phyloP scores from a whole-genome alignment of 2,888 invertebrate genomes.

The Leucophora obtusa region DNA sequence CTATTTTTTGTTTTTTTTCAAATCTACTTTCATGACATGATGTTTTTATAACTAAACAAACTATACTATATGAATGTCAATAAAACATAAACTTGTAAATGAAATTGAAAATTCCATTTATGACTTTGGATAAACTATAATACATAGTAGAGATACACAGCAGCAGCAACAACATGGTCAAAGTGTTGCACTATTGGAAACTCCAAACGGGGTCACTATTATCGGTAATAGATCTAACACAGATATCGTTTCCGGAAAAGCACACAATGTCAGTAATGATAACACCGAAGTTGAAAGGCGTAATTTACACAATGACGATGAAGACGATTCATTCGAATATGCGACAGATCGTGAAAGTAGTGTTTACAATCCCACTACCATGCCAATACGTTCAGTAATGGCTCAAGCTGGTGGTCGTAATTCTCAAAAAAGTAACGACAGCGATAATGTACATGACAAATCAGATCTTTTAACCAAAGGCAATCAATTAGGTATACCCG shows the following conservation, averaged over 20 bases:
- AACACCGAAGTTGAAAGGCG: slow-evolving; percentile 70
- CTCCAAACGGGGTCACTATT: slow-evolving; percentile 75
- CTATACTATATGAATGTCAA: slow-evolving; percentile 26
- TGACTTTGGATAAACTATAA: background rate
- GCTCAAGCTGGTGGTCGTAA: slow-evolving; percentile 73
- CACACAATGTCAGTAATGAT: slow-evolving; percentile 64
- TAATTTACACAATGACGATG: slow-evolving; percentile 65
- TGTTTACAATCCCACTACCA: slow-evolving; percentile 77
- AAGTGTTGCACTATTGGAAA: slow-evolving; percentile 75
- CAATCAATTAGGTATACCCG: slow-evolving; percentile 76
- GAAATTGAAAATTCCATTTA: slow-evolving; percentile 19
- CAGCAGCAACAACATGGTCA: slow-evolving; percentile 74
- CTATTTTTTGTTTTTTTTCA: slow-evolving; percentile 47
- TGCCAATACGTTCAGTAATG: slow-evolving; percentile 72
- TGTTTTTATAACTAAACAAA: slow-evolving; percentile 7
- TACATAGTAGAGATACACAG: slow-evolving; percentile 53
- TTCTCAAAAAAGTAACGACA: slow-evolving; percentile 69
- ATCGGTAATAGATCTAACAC: slow-evolving; percentile 67
- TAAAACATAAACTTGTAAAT: background rate
- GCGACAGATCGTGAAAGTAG: slow-evolving; percentile 76
- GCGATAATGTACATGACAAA: slow-evolving; percentile 59
- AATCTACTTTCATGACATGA: slow-evolving; percentile 39
- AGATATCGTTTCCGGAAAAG: slow-evolving; percentile 25
- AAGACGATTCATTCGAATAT: slow-evolving; percentile 77
- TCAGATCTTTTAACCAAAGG: slow-evolving; percentile 73